These are phyloP conservation scores for Petrocephalus sullivani DNA, from an alignment of 2,797 vertebrate species.

Conservation along the genomic window DNA sequence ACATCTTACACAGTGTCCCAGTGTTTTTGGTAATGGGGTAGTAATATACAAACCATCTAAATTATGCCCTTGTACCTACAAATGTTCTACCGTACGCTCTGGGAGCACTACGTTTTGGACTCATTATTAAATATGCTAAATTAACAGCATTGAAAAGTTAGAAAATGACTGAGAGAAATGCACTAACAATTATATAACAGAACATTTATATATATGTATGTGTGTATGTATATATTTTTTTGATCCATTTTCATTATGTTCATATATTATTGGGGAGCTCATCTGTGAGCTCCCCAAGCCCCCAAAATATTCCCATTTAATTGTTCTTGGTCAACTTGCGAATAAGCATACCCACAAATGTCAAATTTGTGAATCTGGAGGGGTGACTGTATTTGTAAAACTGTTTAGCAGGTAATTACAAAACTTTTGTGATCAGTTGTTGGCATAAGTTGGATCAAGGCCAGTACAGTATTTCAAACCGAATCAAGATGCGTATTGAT, in stretches of 20 bases:
- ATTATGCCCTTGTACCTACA: no score
- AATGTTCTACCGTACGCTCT: no score
- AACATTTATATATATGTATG: background rate
- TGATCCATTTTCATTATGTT: background rate
- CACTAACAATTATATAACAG: background rate
- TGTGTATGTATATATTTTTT: background rate
- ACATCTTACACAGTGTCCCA: no score
- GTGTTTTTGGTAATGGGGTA: no score
- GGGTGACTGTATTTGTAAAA: background rate
- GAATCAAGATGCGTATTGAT: background rate
- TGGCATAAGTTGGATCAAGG: no score
- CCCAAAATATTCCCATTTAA: background rate
- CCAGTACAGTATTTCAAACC: background rate
- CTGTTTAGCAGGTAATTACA: background rate
- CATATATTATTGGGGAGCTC: background rate
- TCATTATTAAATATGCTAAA: no score
- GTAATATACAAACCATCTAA: no score
- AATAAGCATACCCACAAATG: background rate
- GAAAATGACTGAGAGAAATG: background rate
- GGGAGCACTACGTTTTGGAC: no score
- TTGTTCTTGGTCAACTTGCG: background rate
- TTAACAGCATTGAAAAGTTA: background rate
- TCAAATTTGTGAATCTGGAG: background rate
- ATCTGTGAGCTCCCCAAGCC: background rate
- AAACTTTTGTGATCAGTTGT: background rate